Evolutionary conservation across 2,888 invertebrate species (phyloP).

Genomic region (Xestia rhomboidea): DNA sequence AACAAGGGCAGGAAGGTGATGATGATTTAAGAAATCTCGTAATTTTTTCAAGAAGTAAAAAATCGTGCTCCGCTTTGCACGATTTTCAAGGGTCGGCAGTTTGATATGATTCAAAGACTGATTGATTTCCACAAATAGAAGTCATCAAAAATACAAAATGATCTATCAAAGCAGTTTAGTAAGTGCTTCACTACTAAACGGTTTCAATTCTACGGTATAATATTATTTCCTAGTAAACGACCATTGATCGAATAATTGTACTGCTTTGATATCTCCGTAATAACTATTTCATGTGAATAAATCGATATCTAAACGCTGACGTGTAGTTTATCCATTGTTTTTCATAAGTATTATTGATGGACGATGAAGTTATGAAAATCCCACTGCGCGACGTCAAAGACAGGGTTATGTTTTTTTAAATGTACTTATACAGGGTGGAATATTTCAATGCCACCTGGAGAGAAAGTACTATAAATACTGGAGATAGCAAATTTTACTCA

Average conservation of each 20-base stretch:
- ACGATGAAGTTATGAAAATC: neutral
- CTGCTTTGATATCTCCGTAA: slow-evolving; percentile 24
- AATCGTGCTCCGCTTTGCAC: too few relatives aligned
- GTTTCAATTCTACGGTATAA: slow-evolving; percentile 11
- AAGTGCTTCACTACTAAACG: neutral
- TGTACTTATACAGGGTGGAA: too few relatives aligned
- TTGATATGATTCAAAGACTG: neutral
- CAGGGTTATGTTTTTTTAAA: neutral
- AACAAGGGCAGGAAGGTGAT: too few relatives aligned
- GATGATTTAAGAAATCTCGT: too few relatives aligned
- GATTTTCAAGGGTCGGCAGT: too few relatives aligned
- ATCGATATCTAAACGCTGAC: slow-evolving; percentile 36
- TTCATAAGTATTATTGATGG: neutral
- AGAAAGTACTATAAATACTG: too few relatives aligned
- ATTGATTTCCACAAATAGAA: neutral
- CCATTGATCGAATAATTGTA: slow-evolving; percentile 37
- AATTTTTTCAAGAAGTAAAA: too few relatives aligned
- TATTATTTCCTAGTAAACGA: slow-evolving; percentile 29
- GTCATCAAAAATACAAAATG: neutral
- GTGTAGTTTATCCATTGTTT: neutral
- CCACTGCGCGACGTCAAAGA: neutral
- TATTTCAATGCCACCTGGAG: too few relatives aligned
- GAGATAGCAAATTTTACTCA: too few relatives aligned
- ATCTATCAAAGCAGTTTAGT: neutral
- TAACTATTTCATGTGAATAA: slow-evolving; percentile 31